phyloP scores from a whole-genome alignment of 2,113 vertebrate species.

The Macquaria australasica region DNA sequence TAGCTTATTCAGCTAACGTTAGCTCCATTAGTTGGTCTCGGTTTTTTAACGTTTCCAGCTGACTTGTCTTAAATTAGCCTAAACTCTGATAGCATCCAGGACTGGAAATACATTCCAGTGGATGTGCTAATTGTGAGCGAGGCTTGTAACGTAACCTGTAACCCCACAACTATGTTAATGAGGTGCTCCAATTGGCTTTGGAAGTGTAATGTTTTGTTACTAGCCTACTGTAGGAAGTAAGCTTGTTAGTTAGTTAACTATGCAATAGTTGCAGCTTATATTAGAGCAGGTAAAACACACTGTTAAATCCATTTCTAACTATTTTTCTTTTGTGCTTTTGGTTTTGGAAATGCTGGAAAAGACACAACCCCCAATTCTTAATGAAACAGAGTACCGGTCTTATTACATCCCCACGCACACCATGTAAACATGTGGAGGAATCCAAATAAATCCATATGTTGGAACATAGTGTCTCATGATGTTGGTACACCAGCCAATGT shows the following conservation, averaged over 20 bases:
- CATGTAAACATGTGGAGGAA: not conserved
- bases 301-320: not conserved
- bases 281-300: not conserved
- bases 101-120: not conserved
- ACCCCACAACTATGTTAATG: not conserved
- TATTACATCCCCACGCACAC: not conserved
- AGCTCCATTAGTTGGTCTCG: not conserved
- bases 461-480: not conserved
- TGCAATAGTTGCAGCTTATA: no score
- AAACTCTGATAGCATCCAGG: not conserved
- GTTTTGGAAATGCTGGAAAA: not conserved
- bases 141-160: no score
- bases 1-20: not conserved
- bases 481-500: not conserved
- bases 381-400: not conserved
- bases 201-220: not conserved
- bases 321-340: not conserved
- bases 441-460: not conserved
- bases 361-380: not conserved
- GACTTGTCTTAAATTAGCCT: not conserved
- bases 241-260: not conserved
- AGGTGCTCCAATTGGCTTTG: not conserved
- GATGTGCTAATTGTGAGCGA: not conserved
- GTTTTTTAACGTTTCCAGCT: not conserved
- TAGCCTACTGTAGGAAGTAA: not conserved